phyloP scores from a whole-genome alignment of 53 echinoderm and acorn worm species.

The Stichopus horrens region DNA sequence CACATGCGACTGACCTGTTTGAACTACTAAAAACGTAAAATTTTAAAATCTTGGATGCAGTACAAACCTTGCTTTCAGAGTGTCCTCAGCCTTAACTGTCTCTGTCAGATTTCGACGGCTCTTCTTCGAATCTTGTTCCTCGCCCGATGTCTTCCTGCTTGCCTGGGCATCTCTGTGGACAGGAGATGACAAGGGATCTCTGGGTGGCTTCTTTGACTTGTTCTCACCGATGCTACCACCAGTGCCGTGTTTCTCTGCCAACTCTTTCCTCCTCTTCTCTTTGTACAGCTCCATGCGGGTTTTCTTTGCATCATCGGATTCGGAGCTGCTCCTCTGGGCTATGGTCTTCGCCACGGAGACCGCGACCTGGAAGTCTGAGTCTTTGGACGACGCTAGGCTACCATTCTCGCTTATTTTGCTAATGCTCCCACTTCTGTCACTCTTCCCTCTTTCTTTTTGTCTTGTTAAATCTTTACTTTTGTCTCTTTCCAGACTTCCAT shows the following conservation, averaged over 20 bases:
- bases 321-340: slow-evolving; percentile 64
- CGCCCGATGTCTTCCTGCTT: not conserved
- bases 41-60: not conserved
- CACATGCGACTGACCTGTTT: too few relatives aligned
- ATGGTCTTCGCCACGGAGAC: slow-evolving; percentile 43
- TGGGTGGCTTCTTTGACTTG: slow-evolving; percentile 30
- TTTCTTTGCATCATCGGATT: slow-evolving; percentile 68
- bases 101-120: slow-evolving; percentile 18
- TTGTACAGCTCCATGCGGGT: slow-evolving; percentile 86
- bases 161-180: not conserved
- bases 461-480: slow-evolving; percentile 35
- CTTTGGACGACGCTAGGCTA: not conserved
- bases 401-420: slow-evolving; percentile 16
- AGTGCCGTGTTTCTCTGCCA: slow-evolving; percentile 88
- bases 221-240: slow-evolving; percentile 52
- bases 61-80: slow-evolving; percentile 20
- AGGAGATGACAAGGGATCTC: not conserved
- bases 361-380: slow-evolving; percentile 1
- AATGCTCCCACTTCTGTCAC: not conserved
- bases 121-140: not conserved
- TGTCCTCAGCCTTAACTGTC: slow-evolving; percentile 11
- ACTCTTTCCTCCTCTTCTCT: slow-evolving; percentile 86
- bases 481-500: slow-evolving; percentile 68
- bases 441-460: slow-evolving; percentile 5
- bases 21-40: too few relatives aligned